Evolutionary conservation across 1,140 invertebrate genomes (phyloP).

Genomic region (Gryllus bimaculatus): DNA sequence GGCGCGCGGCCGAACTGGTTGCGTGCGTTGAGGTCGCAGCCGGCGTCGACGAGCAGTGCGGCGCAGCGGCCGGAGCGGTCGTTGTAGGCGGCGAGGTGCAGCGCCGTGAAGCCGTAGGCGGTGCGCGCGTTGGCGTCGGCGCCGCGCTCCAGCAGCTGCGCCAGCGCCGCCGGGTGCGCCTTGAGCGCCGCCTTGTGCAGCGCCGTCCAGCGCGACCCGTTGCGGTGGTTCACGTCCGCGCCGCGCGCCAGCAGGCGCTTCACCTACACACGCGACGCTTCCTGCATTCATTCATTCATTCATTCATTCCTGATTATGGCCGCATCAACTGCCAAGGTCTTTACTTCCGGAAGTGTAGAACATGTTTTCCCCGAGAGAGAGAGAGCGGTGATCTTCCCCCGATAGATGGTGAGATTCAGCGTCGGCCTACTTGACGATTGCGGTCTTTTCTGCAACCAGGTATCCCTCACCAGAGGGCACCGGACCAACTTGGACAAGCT

Average conservation of each 20-base stretch:
- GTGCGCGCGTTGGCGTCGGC: slow-evolving; percentile 59
- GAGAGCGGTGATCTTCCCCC: too few species aligned
- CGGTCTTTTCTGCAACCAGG: too few species aligned
- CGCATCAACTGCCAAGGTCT: too few species aligned
- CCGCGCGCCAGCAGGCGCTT: slow-evolving; percentile 41
- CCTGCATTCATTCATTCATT: too few species aligned
- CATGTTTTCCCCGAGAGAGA: too few species aligned
- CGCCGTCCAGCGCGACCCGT: slow-evolving; percentile 37
- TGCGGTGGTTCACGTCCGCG: slow-evolving; percentile 44
- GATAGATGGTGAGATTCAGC: too few species aligned
- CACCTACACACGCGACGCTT: too few species aligned
- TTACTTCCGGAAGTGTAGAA: too few species aligned
- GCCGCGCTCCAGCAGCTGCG: slow-evolving; percentile 55
- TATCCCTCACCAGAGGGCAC: too few species aligned
- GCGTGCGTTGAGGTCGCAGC: slow-evolving; percentile 45
- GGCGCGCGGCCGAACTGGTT: slow-evolving; percentile 27
- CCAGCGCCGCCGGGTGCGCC: slow-evolving; percentile 26
- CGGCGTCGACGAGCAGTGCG: slow-evolving; percentile 41
- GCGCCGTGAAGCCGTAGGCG: slow-evolving; percentile 57
- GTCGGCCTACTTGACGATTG: too few species aligned
- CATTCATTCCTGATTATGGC: too few species aligned
- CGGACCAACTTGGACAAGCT: too few species aligned
- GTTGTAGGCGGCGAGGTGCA: slow-evolving; percentile 24
- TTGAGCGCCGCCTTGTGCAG: slow-evolving; percentile 17
- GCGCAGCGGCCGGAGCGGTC: slow-evolving; percentile 36